A percentile compares a stretch with the other conserved stretches of the same genome.
phyloP scores from a whole-genome alignment of 2,113 vertebrate genomes.

The Syngnathus floridae region DNA sequence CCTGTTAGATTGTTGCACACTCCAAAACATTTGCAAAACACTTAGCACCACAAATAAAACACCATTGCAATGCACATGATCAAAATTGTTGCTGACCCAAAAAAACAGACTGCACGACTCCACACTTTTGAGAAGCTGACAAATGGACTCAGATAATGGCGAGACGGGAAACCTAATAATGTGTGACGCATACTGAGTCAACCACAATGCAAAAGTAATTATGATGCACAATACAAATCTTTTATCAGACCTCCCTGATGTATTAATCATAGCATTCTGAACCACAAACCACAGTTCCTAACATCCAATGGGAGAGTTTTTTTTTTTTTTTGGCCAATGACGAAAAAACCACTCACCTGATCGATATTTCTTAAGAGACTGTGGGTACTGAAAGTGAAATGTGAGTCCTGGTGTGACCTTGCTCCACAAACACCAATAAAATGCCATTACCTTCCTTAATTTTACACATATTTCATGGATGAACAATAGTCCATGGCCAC shows the following conservation, averaged over 20 bases:
- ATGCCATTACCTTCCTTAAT: conserved; percentile 52
- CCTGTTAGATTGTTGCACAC: background rate
- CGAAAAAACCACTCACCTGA: background rate
- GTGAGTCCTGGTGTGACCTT: conserved; percentile 18
- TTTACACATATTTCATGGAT: conserved; percentile 45
- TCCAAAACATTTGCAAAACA: background rate
- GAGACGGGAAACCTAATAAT: background rate
- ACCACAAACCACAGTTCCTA: background rate
- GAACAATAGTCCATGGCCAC: conserved; percentile 36
- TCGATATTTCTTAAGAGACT: conserved; percentile 11
- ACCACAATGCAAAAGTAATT: background rate
- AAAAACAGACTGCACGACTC: background rate
- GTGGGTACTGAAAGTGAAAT: conserved; percentile 1
- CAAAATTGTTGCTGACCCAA: background rate
- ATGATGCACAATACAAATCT: background rate
- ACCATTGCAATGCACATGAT: background rate
- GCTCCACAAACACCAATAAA: conserved; percentile 36
- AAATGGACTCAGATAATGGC: background rate
- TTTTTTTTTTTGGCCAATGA: background rate
- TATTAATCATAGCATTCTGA: background rate
- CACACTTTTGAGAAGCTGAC: background rate
- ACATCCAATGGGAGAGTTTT: background rate
- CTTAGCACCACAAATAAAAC: background rate
- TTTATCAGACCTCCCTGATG: background rate
- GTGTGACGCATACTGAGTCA: background rate